Conservation (phyloP, 1,140 invertebrate species). For the Chironomus tepperi region DNA sequence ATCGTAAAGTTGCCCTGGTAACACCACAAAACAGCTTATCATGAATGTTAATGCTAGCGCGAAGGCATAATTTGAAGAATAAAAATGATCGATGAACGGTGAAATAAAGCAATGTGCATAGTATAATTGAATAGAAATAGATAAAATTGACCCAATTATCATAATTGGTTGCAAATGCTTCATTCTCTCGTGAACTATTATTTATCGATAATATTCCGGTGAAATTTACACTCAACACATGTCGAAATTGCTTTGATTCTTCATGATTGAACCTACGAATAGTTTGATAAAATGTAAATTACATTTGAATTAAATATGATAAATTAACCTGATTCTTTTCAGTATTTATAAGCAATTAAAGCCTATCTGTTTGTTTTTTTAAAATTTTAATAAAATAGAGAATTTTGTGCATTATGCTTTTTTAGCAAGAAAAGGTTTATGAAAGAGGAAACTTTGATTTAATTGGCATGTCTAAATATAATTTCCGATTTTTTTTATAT, state of each 20-base stretch:
- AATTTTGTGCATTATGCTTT: too few species aligned
- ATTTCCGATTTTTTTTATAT: too few species aligned
- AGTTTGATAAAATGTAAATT: too few species aligned
- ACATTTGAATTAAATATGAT: too few species aligned
- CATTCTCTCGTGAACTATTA: not conserved
- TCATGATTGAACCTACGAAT: not conserved
- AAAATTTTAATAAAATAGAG: too few species aligned
- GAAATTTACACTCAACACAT: conserved; percentile 12
- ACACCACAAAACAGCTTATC: conserved; percentile 69
- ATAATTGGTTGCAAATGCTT: not conserved
- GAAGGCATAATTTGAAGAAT: conserved; percentile 68
- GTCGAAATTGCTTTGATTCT: not conserved
- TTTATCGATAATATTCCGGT: not conserved
- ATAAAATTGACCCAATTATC: conserved; percentile 16
- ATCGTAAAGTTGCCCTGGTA: conserved; percentile 65
- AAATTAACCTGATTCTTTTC: too few species aligned
- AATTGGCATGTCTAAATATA: conserved; percentile 4
- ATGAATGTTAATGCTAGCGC: conserved; percentile 62
- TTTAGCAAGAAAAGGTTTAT: too few species aligned
- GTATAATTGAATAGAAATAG: conserved; percentile 12
- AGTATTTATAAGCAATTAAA: too few species aligned
- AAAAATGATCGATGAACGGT: conserved; percentile 29
- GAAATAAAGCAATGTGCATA: not conserved
- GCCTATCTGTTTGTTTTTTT: too few species aligned
- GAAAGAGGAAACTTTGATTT: not conserved